Evolutionary conservation across 2,113 vertebrate species (phyloP), one percentile per base, ranked within the genome.

Genomic region (Serinus canaria): DNA sequence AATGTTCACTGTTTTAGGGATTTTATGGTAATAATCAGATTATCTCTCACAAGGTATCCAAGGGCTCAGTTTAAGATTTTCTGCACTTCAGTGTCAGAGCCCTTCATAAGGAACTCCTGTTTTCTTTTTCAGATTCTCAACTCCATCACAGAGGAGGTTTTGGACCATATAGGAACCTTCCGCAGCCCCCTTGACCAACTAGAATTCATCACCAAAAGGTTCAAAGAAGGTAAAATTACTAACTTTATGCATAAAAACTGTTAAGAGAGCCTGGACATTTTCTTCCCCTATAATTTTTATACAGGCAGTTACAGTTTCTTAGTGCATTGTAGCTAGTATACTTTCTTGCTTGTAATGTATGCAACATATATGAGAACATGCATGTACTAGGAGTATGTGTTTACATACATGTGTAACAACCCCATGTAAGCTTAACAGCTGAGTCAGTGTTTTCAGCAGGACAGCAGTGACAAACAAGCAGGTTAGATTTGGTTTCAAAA

Each of bases 151-250:
- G 98, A 98, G 86, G 99, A 99, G 70, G 97, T 99, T 60, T 96
- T 99, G 33, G 97, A 98, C 74, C 97, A 99, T 62, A 74, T 94
- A 79, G 99, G 99, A 49, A 98, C 97, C 50, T 99, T 99, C 94
- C 98, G 98, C 56, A 99, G 98, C 27, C 98, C 98, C 3, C 95
- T 98, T 46, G 99, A 99, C 95, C 99, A 99, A 89, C 98, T 99
- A 93, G 98, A 99, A 88, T 99, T 98, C 95, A 99, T 99, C 91
- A 28, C 97, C 83, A 98, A 98, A 97, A 98, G 87, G 73, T 98
- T 99, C 95, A 98, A 97, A 98, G 98, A 98, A 95, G 98, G 99
- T 99, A 97, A 97, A 96, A 79, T 60, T 0, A 75, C 24, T 84
- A 25, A 76, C 35, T 53, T 64, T 11, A 49, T 82, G 23, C 18